Evolutionary conservation across 2,113 vertebrate species (phyloP), one percentile per base, ranked within the genome.

Genomic region (Etheostoma spectabile): DNA sequence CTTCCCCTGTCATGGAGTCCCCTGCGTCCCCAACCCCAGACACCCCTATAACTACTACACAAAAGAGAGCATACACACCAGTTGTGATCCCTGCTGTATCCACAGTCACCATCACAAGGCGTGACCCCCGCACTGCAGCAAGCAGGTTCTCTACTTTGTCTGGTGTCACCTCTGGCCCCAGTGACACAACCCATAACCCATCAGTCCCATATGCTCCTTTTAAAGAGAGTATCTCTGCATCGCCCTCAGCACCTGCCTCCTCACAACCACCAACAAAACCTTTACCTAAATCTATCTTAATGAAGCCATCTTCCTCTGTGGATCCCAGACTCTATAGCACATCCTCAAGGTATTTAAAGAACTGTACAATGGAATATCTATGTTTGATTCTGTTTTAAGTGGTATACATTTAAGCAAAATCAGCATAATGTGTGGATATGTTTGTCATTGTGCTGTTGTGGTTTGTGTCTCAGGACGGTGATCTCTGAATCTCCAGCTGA

Each of bases 231-330:
- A 94, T 86, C 21, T 88, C 88, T 6, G 88, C 93, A 0, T 0
- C 56, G 1, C 69, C 81, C 1, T 0, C 76, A 19, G 73, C 83
- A 6, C 83, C 94, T 13, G 48, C 71, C 8, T 59, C 89, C 27
- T 55, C 91, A 19, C 56, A 85, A 8, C 86, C 86, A 24, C 74
- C 92, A 49, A 55, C 79, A 0, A 86, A 92, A 83, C 42, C 91
- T 2, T 63, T 96, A 67, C 97, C 97, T 35, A 99, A 97, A 88
- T 98, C 97, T 18, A 98, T 99, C 66, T 79, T 98, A 18, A 96
- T 95, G 80, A 99, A 98, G 72, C 97, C 97, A 0, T 92, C 96
- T 0, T 89, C 95, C 0, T 95, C 96, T 22, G 92, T 95, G 1
- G 95, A 96, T 70, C 91, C 95, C 21, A 95, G 95, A 92, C 95